phyloP scores from a whole-genome alignment of 2,797 vertebrate species.

The Danio kyathit region DNA sequence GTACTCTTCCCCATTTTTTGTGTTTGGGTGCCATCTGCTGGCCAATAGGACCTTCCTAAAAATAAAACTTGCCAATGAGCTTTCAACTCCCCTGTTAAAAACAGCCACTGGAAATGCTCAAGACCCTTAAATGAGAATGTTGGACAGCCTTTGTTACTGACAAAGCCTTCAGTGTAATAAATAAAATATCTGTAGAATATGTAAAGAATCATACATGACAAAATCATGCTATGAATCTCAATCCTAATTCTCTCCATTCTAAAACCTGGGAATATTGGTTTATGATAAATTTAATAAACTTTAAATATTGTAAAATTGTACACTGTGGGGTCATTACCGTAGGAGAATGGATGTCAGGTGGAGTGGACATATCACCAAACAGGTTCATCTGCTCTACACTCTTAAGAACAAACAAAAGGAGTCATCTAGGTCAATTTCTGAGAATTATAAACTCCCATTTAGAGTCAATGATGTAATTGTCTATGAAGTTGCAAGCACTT shows the following conservation, averaged over 20 bases:
- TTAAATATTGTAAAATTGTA: too few species aligned
- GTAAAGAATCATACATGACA: background rate
- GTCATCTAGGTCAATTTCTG: background rate
- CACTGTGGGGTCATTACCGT: slow-evolving; percentile 78
- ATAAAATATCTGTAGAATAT: background rate
- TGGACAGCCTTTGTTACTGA: too few species aligned
- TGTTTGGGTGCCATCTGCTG: slow-evolving; percentile 40
- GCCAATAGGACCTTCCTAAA: background rate
- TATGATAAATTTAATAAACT: background rate
- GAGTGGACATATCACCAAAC: slow-evolving; percentile 97
- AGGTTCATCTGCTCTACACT: slow-evolving; percentile 90
- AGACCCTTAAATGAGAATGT: slow-evolving; percentile 5
- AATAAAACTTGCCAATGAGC: background rate
- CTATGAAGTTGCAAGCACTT: slow-evolving; percentile 55
- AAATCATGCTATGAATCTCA: background rate
- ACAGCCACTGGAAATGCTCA: background rate
- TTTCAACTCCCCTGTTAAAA: background rate
- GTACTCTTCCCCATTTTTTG: background rate
- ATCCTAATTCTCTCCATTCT: background rate
- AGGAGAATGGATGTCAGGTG: slow-evolving; percentile 89
- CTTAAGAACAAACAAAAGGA: slow-evolving; percentile 79
- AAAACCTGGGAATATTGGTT: background rate
- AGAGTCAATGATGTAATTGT: background rate
- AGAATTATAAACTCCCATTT: background rate
- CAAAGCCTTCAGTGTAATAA: background rate